Conservation (phyloP, 2,113 vertebrate species). For the Chiloscyllium plagiosum region DNA sequence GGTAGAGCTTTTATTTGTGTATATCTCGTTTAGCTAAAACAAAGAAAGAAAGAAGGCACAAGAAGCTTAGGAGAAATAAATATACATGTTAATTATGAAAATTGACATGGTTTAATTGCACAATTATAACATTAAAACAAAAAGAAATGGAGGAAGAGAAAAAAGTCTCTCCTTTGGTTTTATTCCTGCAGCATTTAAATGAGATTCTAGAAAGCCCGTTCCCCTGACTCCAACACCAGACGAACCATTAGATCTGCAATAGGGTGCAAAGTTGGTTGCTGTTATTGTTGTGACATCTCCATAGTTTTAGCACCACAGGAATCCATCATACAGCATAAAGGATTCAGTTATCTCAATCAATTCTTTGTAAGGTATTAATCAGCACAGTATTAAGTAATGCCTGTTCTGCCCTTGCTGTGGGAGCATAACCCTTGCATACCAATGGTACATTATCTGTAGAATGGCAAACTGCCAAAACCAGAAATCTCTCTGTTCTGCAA, state of each 20-base stretch:
- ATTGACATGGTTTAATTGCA: neutral
- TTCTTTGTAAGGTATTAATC: slow-evolving; percentile 26
- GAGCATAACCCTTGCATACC: neutral
- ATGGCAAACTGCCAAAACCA: slow-evolving; percentile 10
- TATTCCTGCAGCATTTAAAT: neutral
- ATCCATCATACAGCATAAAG: neutral
- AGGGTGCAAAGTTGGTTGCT: neutral
- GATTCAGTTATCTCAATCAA: slow-evolving; percentile 8
- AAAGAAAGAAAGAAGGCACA: neutral
- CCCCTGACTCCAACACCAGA: neutral
- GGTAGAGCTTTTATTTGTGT: neutral
- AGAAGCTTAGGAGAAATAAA: neutral
- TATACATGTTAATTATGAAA: neutral
- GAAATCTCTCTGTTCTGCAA: neutral
- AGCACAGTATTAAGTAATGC: neutral
- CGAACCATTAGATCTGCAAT: neutral
- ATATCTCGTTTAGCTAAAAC: too few species aligned
- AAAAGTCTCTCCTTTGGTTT: neutral
- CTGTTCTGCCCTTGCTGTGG: neutral
- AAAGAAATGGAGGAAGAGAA: neutral
- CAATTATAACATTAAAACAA: neutral
- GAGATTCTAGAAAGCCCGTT: neutral
- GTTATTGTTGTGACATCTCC: neutral
- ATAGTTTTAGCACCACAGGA: neutral
- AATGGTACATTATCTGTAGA: neutral